Evolutionary conservation across 2,113 vertebrate genomes (phyloP), one percentile per base, ranked within the genome.

Genomic region (Genyomyrus donnyi): DNA sequence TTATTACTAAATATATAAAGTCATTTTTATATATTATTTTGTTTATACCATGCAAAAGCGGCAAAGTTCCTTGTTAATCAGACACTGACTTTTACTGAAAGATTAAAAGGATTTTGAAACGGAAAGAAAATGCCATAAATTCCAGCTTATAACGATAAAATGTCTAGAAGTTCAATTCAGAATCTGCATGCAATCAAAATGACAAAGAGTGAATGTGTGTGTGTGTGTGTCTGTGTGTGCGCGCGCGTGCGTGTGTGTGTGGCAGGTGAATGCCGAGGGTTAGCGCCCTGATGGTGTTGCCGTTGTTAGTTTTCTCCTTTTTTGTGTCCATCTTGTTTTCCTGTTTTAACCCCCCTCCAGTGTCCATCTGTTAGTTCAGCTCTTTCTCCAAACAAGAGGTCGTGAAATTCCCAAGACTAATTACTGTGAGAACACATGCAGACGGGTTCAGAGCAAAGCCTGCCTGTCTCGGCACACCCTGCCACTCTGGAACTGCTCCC

Each of bases 361-460:
- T 53, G 89, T 90, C 89, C 89, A 90, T 90, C 89, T 90, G 89
- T 90, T 90, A 87, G 42, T 46, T 87, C 85, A 39, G 46, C 85
- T 87, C 89, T 87, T 56, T 42, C 42, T 87, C 85, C 56, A 87
- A 90, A 89, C 89, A 85, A 70, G 89, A 62, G 89, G 84, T 90
- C 19, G 46, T 87, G 58, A 70, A 90, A 90, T 87, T 90, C 85
- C 89, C 89, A 48, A 70, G 89, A 70, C 89, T 88, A 90, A 90
- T 90, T 90, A 90, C 85, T 87, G 56, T 90, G 85, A 66, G 56
- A 85, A 77, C 89, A 77, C 84, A 86, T 39, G 85, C 89, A 90
- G 84, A 90, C 52, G 83, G 84, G 39, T 62, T 66, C 83, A n/a
- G n/a, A 87, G 56, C n/a, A 35, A 49, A 8, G 89, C 52, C 42